Conservation (phyloP, 2,113 vertebrate genomes). For the Semicossyphus pulcher region DNA sequence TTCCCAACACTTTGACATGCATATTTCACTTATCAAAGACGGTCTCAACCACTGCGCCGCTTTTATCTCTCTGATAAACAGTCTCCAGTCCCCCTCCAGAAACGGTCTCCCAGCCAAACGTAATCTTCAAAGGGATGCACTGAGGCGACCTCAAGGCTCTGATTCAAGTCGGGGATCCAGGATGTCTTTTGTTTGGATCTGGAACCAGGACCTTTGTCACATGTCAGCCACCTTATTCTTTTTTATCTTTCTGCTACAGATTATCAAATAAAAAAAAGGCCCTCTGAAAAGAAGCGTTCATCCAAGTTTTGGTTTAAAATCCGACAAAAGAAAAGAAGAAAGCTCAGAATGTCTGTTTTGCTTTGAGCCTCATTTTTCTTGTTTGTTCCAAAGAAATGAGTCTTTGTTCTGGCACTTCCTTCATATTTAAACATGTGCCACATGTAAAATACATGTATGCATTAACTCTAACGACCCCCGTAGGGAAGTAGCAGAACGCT, state of each 20-base stretch:
- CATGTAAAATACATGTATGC: conserved; percentile 2
- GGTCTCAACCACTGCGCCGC: conserved; percentile 23
- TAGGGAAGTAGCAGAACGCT: background rate
- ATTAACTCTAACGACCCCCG: conserved; percentile 36
- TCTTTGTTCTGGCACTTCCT: background rate
- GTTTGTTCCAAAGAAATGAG: background rate
- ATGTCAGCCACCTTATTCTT: conserved; percentile 1
- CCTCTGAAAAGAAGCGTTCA: background rate
- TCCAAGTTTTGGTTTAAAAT: background rate
- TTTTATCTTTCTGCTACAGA: conserved; percentile 10
- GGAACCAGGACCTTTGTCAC: conserved; percentile 41
- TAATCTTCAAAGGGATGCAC: conserved; percentile 66
- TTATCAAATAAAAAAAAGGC: background rate
- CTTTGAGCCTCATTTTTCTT: background rate
- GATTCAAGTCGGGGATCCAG: conserved; percentile 6
- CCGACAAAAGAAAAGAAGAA: background rate
- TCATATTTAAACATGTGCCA: background rate
- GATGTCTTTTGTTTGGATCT: conserved; percentile 39
- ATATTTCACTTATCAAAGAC: conserved; percentile 56
- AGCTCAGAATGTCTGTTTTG: background rate
- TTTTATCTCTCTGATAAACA: conserved; percentile 63
- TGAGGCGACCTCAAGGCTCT: conserved; percentile 33
- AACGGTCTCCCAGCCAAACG: conserved; percentile 43
- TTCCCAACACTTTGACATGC: conserved; percentile 18
- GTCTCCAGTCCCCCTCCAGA: conserved; percentile 25